Evolutionary conservation across 2,113 vertebrate species (phyloP).

Genomic region (Trogon surrucura): DNA sequence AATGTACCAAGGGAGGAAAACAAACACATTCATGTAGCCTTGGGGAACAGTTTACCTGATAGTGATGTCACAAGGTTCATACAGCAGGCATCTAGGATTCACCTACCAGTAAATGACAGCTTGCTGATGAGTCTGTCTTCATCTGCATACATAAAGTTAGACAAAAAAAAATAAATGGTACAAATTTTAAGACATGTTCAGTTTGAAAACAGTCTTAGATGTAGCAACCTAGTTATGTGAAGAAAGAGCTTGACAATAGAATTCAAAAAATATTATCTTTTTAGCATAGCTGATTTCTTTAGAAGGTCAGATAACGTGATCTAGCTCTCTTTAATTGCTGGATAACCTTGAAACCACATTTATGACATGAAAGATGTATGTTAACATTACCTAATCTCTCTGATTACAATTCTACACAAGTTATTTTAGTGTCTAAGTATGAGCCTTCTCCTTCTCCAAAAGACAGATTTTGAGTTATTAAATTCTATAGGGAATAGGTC

Average conservation of each 20-base stretch:
- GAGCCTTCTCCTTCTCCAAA: background rate
- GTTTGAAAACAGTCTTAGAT: slow-evolving; percentile 41
- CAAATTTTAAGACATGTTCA: background rate
- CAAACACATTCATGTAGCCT: background rate
- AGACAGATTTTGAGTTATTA: background rate
- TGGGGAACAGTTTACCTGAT: background rate
- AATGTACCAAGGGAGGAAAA: background rate
- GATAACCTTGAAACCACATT: slow-evolving; percentile 54
- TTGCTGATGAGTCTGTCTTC: background rate
- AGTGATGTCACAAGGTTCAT: slow-evolving; percentile 2
- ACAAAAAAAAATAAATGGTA: background rate
- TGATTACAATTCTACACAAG: slow-evolving; percentile 11
- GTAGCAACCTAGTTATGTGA: background rate
- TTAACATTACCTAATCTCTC: slow-evolving; percentile 7
- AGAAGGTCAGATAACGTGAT: slow-evolving; percentile 12
- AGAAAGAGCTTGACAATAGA: background rate
- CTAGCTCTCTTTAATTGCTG: background rate
- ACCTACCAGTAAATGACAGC: slow-evolving; percentile 2
- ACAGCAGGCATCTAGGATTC: background rate
- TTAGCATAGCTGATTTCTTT: slow-evolving; percentile 19
- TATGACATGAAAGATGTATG: background rate
- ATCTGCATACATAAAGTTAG: slow-evolving; percentile 7
- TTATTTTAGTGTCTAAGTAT: background rate
- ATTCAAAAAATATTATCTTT: background rate
- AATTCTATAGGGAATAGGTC: background rate